phyloP scores from a whole-genome alignment of 2,113 vertebrate genomes.

The Labeo rohita region DNA sequence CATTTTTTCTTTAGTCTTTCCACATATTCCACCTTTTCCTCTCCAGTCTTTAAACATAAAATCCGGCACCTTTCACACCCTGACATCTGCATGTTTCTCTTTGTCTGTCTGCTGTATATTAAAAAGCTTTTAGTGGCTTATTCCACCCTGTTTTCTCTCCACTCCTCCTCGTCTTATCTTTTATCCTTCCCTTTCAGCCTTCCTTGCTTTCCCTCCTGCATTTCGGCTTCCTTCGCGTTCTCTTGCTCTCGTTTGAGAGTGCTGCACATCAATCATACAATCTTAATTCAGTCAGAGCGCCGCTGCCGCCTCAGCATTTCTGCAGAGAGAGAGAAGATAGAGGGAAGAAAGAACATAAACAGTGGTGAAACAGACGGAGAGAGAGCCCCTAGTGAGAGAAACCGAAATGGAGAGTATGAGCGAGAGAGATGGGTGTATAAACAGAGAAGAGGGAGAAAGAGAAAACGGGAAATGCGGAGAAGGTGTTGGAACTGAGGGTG shows the following conservation, averaged over 20 bases:
- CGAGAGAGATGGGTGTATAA: constrained; percentile 16
- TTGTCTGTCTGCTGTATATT: not conserved
- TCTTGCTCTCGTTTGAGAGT: constrained; percentile 47
- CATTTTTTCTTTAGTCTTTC: not conserved
- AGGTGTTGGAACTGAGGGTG: not conserved
- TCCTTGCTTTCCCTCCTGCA: constrained; percentile 19
- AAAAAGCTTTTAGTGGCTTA: constrained; percentile 12
- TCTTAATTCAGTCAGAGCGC: constrained; percentile 51
- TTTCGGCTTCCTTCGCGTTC: constrained; percentile 21
- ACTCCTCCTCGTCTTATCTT: constrained; percentile 7
- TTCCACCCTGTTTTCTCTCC: constrained; percentile 25
- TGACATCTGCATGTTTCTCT: constrained; percentile 34
- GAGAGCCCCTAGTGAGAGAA: constrained; percentile 21
- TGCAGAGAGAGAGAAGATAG: constrained; percentile 13
- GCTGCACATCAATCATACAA: constrained; percentile 53
- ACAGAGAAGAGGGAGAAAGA: constrained; percentile 35
- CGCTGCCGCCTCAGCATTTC: constrained; percentile 48
- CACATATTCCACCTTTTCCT: not conserved
- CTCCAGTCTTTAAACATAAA: not conserved
- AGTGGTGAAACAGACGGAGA: constrained; percentile 3
- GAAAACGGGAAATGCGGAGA: not conserved
- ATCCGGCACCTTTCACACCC: not conserved
- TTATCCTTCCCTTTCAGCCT: constrained; percentile 35
- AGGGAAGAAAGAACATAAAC: constrained; percentile 41
- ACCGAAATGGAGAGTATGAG: not conserved